These are phyloP conservation scores for Eretmochelys imbricata DNA, from an alignment of 2,113 vertebrate genomes.

Conservation along the genomic window DNA sequence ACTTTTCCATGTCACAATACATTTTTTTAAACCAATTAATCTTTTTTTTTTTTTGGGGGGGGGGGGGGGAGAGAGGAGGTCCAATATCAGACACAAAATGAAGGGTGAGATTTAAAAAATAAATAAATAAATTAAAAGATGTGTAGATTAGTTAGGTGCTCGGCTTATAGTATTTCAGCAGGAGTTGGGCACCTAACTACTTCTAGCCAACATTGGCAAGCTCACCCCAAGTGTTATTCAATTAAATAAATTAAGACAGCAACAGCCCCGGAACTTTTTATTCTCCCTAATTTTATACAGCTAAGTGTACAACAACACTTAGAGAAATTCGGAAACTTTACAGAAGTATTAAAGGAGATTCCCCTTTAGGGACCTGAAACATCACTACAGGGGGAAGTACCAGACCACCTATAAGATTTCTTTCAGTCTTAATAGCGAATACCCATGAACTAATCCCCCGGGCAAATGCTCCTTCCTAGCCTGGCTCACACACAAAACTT, in stretches of 20 bases:
- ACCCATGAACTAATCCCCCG: neutral
- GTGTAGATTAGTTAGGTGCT: too few species aligned
- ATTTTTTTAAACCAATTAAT: neutral
- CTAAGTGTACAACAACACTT: neutral
- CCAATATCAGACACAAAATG: too few species aligned
- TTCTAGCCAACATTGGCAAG: neutral
- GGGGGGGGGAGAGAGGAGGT: too few species aligned
- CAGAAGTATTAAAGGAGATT: neutral
- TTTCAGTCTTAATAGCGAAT: neutral
- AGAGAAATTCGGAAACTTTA: too few species aligned
- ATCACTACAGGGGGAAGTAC: neutral
- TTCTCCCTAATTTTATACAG: neutral
- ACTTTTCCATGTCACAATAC: neutral
- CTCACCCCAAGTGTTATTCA: neutral
- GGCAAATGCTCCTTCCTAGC: neutral
- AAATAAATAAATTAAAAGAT: too few species aligned
- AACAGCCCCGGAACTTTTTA: neutral
- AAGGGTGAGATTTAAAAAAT: neutral
- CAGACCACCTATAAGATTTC: accelerated
- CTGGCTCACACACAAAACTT: neutral
- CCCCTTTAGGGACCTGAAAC: neutral
- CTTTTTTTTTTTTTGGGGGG: neutral
- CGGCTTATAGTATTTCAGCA: too few species aligned
- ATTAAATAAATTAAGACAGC: neutral
- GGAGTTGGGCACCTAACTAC: neutral